A percentile compares a stretch with the other conserved stretches of the same genome.
Evolutionary conservation across 2,113 vertebrate genomes (phyloP).

Genomic region (Pyxicephalus adspersus): DNA sequence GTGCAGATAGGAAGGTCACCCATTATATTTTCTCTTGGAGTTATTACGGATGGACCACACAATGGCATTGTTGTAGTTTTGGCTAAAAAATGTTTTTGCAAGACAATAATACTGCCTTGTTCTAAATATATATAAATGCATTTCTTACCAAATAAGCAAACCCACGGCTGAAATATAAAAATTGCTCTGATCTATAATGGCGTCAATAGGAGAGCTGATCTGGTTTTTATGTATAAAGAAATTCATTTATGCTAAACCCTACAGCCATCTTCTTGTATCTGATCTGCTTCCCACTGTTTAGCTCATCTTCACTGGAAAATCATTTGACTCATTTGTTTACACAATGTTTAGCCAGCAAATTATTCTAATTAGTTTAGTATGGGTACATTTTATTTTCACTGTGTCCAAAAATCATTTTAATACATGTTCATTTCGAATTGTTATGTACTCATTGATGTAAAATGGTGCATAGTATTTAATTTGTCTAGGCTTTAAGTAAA

Average conservation of each 20-base stretch:
- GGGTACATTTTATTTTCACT: conserved; percentile 21
- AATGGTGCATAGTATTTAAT: too few species aligned
- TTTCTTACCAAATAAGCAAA: too few species aligned
- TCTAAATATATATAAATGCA: too few species aligned
- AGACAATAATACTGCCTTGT: too few species aligned
- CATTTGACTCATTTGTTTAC: conserved; percentile 37
- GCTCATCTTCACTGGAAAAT: conserved; percentile 36
- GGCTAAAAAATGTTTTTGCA: too few species aligned
- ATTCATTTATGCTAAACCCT: not conserved
- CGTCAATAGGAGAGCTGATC: too few species aligned
- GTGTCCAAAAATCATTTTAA: not conserved
- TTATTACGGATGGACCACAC: not conserved
- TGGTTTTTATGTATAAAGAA: conserved; percentile 31
- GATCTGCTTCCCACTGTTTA: conserved; percentile 45
- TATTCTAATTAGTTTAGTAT: conserved; percentile 49
- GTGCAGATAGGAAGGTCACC: not conserved
- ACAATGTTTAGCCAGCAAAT: conserved; percentile 29
- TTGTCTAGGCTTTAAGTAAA: too few species aligned
- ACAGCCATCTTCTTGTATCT: conserved; percentile 32
- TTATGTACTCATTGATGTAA: too few species aligned
- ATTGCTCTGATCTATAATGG: too few species aligned
- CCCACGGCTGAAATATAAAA: too few species aligned
- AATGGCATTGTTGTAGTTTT: too few species aligned
- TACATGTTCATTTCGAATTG: not conserved
- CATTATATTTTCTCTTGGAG: not conserved